phyloP scores from a whole-genome alignment of 2,113 vertebrate genomes.

The Nansenia antarctica region DNA sequence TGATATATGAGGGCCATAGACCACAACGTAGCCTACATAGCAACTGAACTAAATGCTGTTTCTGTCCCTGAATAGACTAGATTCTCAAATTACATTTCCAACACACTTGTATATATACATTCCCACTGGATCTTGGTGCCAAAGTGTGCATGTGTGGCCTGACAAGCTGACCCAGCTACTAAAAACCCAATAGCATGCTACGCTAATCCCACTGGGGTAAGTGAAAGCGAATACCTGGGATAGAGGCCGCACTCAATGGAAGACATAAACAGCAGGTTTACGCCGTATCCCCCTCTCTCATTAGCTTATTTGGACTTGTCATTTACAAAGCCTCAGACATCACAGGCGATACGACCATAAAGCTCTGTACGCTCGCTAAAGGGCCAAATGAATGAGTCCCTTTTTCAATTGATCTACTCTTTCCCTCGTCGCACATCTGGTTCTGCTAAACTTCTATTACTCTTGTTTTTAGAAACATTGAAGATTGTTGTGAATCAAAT shows the following conservation, averaged over 20 bases:
- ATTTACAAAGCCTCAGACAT: slow-evolving; percentile 10
- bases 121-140: background rate
- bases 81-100: too few species aligned
- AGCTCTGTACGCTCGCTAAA: background rate
- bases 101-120: slow-evolving; percentile 4
- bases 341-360: background rate
- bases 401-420: background rate
- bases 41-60: too few species aligned
- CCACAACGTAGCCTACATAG: too few species aligned
- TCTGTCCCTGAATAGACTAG: too few species aligned
- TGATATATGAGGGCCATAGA: too few species aligned
- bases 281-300: background rate
- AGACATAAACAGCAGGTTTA: slow-evolving; percentile 11
- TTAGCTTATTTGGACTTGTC: slow-evolving; percentile 31
- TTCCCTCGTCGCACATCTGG: background rate
- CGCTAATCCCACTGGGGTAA: background rate
- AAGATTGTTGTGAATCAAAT: slow-evolving; percentile 35
- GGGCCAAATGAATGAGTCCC: slow-evolving; percentile 5
- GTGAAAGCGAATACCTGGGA: background rate
- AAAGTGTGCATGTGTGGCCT: background rate
- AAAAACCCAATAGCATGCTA: background rate
- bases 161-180: background rate
- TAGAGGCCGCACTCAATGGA: background rate
- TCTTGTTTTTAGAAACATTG: slow-evolving; percentile 25
- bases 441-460: slow-evolving; percentile 16